Percentiles rank a stretch among this genome's conserved stretches.
These are phyloP conservation scores for Anthophora plumipes DNA, from an alignment of 2,888 invertebrate species.

Conservation along the genomic window DNA sequence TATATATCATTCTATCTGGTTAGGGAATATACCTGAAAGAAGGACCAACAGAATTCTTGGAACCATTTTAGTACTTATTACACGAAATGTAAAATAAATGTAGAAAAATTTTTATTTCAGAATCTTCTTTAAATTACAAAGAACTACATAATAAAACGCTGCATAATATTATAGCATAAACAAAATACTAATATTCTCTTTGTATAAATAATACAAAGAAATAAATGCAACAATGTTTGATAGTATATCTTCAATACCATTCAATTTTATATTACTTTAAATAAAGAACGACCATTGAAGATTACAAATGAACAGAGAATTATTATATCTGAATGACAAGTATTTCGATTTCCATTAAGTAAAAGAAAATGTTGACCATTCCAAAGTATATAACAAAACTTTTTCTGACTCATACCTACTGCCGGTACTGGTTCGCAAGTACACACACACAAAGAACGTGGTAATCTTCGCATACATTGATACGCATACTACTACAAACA, in stretches of 20 bases:
- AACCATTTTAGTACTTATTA: slow-evolving; percentile 20
- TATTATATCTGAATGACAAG: background rate
- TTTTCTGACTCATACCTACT: slow-evolving; percentile 69
- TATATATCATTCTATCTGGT: slow-evolving; percentile 14
- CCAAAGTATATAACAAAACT: slow-evolving; percentile 46
- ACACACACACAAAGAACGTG: slow-evolving; percentile 28
- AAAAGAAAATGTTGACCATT: slow-evolving; percentile 43
- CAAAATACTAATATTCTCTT: background rate
- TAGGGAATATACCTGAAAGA: slow-evolving; percentile 15
- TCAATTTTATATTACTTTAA: background rate
- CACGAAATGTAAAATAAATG: background rate
- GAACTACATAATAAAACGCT: background rate
- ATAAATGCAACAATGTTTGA: background rate
- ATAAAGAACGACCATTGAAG: background rate
- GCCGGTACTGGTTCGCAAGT: slow-evolving; percentile 62
- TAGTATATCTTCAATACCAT: background rate
- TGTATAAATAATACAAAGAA: background rate
- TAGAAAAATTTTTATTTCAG: background rate
- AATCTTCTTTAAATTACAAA: background rate
- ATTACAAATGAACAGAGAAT: background rate
- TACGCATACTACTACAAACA: slow-evolving; percentile 43
- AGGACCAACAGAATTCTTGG: slow-evolving; percentile 29
- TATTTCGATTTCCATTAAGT: slow-evolving; percentile 9
- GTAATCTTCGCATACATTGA: slow-evolving; percentile 40
- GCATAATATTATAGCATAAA: background rate